phyloP scores from a whole-genome alignment of 2,888 invertebrate genomes.

The Pristionchus maxplancki region DNA sequence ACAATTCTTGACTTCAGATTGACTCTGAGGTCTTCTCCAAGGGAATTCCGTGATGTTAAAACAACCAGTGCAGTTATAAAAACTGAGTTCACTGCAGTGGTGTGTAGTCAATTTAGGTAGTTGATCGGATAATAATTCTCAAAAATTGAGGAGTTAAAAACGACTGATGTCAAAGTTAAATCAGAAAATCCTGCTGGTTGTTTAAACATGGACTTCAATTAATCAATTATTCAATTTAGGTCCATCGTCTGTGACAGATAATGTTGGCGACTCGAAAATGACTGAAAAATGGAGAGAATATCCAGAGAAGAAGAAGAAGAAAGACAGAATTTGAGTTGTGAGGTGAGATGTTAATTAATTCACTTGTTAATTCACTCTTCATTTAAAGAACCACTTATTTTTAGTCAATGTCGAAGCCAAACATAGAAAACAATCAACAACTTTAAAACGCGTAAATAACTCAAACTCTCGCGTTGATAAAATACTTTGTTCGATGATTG shows the following conservation, averaged over 20 bases:
- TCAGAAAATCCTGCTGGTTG: too few relatives aligned
- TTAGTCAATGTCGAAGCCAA: not conserved
- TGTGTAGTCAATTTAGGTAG: not conserved
- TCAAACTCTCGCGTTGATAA: not conserved
- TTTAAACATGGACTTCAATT: too few relatives aligned
- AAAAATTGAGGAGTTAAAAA: not conserved
- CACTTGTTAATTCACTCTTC: too few relatives aligned
- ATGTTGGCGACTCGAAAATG: not conserved
- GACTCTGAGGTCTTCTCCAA: not conserved
- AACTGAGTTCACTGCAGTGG: not conserved
- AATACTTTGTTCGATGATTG: not conserved
- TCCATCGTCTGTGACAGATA: not conserved
- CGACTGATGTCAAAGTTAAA: not conserved
- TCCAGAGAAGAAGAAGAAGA: not conserved
- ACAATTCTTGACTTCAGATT: not conserved
- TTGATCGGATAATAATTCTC: too few relatives aligned
- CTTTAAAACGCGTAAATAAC: not conserved
- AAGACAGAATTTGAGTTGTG: not conserved
- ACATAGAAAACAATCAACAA: not conserved
- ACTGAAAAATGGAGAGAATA: not conserved
- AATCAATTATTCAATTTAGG: not conserved
- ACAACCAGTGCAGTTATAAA: not conserved
- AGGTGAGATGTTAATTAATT: too few relatives aligned
- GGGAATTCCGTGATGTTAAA: not conserved
- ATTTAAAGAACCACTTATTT: not conserved